These are phyloP conservation scores for Ophion costatus DNA, from an alignment of 2,888 invertebrate genomes.

Conservation along the genomic window DNA sequence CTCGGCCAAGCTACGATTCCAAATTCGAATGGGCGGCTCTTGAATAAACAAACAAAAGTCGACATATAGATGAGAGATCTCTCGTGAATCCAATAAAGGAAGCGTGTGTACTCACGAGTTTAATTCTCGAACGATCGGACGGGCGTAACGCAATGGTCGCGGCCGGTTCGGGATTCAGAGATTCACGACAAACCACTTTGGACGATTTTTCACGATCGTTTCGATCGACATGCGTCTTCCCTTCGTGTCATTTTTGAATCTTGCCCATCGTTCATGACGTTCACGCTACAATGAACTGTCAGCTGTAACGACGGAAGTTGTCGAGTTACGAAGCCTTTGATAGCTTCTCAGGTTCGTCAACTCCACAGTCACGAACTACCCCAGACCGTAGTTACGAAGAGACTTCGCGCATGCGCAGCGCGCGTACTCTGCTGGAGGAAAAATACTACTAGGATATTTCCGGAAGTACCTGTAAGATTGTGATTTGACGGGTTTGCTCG, in stretches of 20 bases:
- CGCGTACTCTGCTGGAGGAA: background rate
- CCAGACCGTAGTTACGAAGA: background rate
- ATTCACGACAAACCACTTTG: background rate
- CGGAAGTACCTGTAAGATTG: background rate
- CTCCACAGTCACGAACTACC: too few relatives aligned
- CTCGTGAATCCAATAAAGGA: background rate
- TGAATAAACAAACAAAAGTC: background rate
- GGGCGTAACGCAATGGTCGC: background rate
- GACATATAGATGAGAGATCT: background rate
- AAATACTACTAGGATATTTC: background rate
- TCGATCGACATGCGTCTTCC: slow-evolving; percentile 1
- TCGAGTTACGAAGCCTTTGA: too few relatives aligned
- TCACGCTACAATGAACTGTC: background rate
- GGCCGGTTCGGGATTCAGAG: background rate
- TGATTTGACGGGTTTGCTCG: background rate
- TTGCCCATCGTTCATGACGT: background rate
- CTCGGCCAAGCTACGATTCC: background rate
- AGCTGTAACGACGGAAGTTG: background rate
- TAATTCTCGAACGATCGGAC: background rate
- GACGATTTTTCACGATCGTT: background rate
- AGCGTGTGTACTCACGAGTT: background rate
- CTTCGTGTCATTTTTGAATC: slow-evolving; percentile 7
- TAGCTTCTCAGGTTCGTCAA: too few relatives aligned
- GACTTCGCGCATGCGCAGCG: background rate
- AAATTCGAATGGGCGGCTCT: background rate